Conservation (phyloP, 2,888 invertebrate species). For the Vanessa cardui region DNA sequence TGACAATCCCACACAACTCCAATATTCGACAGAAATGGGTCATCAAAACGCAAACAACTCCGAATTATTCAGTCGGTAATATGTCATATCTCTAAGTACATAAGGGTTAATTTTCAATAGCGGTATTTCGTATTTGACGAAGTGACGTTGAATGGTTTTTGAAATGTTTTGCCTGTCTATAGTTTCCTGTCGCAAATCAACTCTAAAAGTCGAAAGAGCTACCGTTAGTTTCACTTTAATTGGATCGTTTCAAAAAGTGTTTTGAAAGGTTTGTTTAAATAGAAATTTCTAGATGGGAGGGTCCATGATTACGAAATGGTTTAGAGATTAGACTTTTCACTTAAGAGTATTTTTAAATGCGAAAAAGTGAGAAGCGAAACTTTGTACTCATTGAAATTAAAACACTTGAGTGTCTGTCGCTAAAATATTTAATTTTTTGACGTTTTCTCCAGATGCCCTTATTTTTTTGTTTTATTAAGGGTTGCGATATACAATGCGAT, state of each 20-base stretch:
- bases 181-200: slow-evolving; percentile 16
- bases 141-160: slow-evolving; percentile 9
- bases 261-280: neutral
- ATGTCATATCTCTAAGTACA: neutral
- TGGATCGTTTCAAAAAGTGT: slow-evolving; percentile 6
- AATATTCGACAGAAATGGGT: slow-evolving; percentile 9
- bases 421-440: no score
- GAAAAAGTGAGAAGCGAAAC: no score
- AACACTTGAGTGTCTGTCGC: no score
- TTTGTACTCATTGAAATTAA: no score
- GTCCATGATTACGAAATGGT: no score
- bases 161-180: slow-evolving; percentile 16
- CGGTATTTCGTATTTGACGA: neutral
- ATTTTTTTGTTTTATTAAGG: no score
- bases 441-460: no score
- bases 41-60: slow-evolving; percentile 9
- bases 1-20: neutral
- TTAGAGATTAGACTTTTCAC: no score
- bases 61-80: neutral
- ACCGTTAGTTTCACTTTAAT: neutral
- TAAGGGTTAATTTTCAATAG: neutral
- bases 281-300: no score
- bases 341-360: no score
- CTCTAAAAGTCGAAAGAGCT: slow-evolving; percentile 19
- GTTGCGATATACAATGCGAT: no score